phyloP scores from a whole-genome alignment of 2,113 vertebrate species.

The Pelobates fuscus region DNA sequence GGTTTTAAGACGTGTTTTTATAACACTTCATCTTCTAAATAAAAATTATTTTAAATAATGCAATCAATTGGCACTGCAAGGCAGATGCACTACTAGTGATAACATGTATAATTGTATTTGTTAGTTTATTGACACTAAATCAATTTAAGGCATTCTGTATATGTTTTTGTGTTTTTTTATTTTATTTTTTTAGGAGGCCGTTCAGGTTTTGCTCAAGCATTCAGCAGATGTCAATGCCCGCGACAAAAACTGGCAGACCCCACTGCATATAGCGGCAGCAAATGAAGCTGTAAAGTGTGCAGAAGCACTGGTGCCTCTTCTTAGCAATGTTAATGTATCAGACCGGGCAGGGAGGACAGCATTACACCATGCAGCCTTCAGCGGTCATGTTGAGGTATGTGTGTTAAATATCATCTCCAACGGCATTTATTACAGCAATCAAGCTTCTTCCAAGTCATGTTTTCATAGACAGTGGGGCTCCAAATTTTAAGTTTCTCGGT shows the following conservation, averaged over 20 bases:
- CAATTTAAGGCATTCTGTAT: too few relatives aligned
- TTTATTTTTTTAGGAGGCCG: slow-evolving; percentile 81
- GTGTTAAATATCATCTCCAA: neutral
- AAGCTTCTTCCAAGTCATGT: too few relatives aligned
- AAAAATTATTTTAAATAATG: too few relatives aligned
- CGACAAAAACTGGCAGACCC: slow-evolving; percentile 99
- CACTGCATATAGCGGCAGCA: slow-evolving; percentile 92
- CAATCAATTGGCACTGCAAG: too few relatives aligned
- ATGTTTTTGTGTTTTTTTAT: neutral
- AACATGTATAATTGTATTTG: too few relatives aligned
- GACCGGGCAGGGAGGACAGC: slow-evolving; percentile 94
- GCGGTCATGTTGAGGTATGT: slow-evolving; percentile 90
- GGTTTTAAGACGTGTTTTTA: too few relatives aligned
- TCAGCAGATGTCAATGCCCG: slow-evolving; percentile 96
- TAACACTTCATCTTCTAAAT: too few relatives aligned
- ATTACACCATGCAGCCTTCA: slow-evolving; percentile 96
- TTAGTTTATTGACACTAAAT: too few relatives aligned
- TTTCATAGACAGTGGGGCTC: too few relatives aligned
- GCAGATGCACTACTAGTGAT: too few relatives aligned
- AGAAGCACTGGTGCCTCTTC: slow-evolving; percentile 90
- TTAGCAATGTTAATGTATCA: slow-evolving; percentile 96
- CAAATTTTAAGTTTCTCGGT: too few relatives aligned
- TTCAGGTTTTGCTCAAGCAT: slow-evolving; percentile 95
- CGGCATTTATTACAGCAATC: too few relatives aligned
- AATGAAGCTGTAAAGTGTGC: slow-evolving; percentile 97